Conservation (phyloP, 2,797 vertebrate species). For the Rhyacichthys aspro region DNA sequence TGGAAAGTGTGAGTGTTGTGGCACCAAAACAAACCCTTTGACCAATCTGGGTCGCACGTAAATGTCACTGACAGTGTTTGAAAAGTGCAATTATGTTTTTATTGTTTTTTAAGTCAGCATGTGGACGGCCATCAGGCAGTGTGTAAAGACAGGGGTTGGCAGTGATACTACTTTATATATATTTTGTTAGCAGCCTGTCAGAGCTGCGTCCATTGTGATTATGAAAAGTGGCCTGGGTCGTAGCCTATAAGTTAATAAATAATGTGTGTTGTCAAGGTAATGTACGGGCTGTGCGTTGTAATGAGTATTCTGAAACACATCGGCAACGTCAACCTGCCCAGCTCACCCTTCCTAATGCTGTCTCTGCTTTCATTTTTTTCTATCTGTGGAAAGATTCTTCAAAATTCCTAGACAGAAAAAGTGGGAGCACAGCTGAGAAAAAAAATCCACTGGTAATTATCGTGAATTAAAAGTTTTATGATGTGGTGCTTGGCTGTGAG, state of each 20-base stretch:
- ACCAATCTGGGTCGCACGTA: constrained; percentile 34
- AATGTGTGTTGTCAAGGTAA: constrained; percentile 75
- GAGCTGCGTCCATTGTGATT: constrained; percentile 59
- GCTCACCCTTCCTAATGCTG: constrained; percentile 21
- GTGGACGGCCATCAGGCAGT: constrained; percentile 20
- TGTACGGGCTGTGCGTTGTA: constrained; percentile 72
- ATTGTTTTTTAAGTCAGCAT: constrained; percentile 10
- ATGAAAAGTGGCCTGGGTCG: constrained; percentile 70
- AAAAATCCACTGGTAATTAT: constrained; percentile 54
- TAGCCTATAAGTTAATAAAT: constrained; percentile 75
- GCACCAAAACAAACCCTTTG: constrained; percentile 19
- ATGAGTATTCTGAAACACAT: constrained; percentile 76
- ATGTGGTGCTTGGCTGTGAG: constrained; percentile 45
- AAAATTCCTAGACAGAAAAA: constrained; percentile 54
- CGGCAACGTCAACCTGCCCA: constrained; percentile 54
- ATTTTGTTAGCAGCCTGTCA: constrained; percentile 72
- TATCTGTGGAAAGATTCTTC: constrained; percentile 32
- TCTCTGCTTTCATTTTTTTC: constrained; percentile 26
- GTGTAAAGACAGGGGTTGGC: not conserved
- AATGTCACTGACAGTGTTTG: constrained; percentile 29
- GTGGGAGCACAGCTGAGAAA: constrained; percentile 8
- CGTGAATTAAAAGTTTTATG: constrained; percentile 68
- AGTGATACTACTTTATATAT: constrained; percentile 59
- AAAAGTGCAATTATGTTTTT: constrained; percentile 51
- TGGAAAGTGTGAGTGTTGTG: not conserved